Conservation (phyloP, 1,140 invertebrate genomes). For the Venturia canescens region DNA sequence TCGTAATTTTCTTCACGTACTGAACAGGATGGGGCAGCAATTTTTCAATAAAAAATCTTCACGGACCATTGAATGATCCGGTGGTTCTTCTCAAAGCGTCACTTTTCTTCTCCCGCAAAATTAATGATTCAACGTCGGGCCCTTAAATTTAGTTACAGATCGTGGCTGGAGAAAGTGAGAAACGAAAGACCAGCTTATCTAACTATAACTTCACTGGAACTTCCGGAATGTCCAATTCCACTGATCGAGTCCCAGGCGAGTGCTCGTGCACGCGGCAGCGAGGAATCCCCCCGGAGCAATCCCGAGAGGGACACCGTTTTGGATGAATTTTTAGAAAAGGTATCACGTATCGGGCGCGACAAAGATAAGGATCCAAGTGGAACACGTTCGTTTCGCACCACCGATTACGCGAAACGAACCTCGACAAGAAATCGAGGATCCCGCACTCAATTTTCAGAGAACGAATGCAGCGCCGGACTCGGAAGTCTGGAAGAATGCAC, state of each 20-base stretch:
- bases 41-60: too few relatives aligned
- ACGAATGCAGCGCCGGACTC: constrained; percentile 49
- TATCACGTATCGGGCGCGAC: constrained; percentile 52
- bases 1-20: too few relatives aligned
- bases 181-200: constrained; percentile 67
- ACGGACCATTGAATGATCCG: too few relatives aligned
- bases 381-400: background rate
- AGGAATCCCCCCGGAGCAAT: constrained; percentile 48
- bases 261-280: constrained; percentile 51
- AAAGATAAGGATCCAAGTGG: constrained; percentile 23
- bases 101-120: too few relatives aligned
- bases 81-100: too few relatives aligned
- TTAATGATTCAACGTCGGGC: background rate
- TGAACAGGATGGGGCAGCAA: too few relatives aligned
- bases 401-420: constrained; percentile 15
- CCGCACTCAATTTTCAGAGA: constrained; percentile 50
- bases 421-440: background rate
- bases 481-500: constrained; percentile 52
- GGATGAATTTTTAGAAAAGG: constrained; percentile 62
- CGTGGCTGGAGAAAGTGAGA: constrained; percentile 64
- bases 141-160: constrained; percentile 63
- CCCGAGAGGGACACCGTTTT: constrained; percentile 60
- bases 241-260: constrained; percentile 68
- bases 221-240: constrained; percentile 70
- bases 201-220: constrained; percentile 68